A percentile compares a stretch with the other conserved stretches of the same genome.
phyloP scores from a whole-genome alignment of 2,113 vertebrate genomes.

The Scortum barcoo region DNA sequence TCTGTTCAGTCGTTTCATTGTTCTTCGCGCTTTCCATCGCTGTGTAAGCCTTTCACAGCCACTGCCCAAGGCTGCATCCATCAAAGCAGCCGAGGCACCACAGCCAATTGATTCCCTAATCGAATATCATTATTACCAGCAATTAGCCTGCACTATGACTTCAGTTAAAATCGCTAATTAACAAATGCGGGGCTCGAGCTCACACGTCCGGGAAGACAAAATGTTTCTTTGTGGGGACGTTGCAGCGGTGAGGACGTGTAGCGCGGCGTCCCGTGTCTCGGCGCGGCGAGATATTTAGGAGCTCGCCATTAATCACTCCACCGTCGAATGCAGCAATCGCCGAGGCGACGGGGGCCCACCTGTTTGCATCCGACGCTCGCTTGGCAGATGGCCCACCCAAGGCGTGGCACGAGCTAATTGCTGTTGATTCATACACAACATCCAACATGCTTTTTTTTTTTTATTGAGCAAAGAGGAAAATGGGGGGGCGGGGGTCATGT shows the following conservation, averaged over 20 bases:
- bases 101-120: slow-evolving; percentile 81
- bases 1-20: slow-evolving; percentile 26
- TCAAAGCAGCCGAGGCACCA: slow-evolving; percentile 74
- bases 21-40: slow-evolving; percentile 2
- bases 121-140: slow-evolving; percentile 79
- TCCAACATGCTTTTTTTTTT: slow-evolving; percentile 50
- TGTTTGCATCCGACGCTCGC: slow-evolving; percentile 65
- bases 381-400: slow-evolving; percentile 75
- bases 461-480: slow-evolving; percentile 27
- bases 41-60: slow-evolving; percentile 30
- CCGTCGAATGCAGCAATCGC: slow-evolving; percentile 38
- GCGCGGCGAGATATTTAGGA: slow-evolving; percentile 31
- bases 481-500: slow-evolving; percentile 25
- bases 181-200: slow-evolving; percentile 43
- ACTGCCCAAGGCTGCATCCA: slow-evolving; percentile 67
- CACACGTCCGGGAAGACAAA: slow-evolving; percentile 9
- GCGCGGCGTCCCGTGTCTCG: slow-evolving; percentile 8
- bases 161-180: slow-evolving; percentile 76
- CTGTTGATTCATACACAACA: slow-evolving; percentile 73
- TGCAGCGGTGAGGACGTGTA: background rate
- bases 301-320: slow-evolving; percentile 64
- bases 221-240: background rate
- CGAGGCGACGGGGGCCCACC: slow-evolving; percentile 65
- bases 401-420: slow-evolving; percentile 66
- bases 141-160: slow-evolving; percentile 77